Evolutionary conservation across 30 jellyfish, hydroid and myxozoan genomes (phyloP).

Genomic region (Nemopilema nomurai): DNA sequence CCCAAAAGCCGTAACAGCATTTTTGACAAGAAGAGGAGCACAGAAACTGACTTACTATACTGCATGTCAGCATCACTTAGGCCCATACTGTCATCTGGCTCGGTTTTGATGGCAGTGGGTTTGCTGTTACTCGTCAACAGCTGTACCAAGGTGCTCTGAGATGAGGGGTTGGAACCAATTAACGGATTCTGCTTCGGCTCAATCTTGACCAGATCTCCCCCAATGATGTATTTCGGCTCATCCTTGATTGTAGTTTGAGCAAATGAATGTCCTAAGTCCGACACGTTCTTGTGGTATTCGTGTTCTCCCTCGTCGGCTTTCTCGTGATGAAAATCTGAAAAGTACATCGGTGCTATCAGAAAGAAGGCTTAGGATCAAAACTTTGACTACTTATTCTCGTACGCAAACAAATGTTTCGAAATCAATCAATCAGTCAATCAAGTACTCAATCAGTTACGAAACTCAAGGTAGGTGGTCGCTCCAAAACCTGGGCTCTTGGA

Average conservation of each 20-base stretch:
- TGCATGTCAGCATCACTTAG: conserved; percentile 25
- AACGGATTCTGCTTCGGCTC: conserved; percentile 4
- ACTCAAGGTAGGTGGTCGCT: no score
- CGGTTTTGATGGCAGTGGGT: conserved; percentile 1
- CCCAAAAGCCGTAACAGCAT: not conserved
- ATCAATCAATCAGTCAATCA: no score
- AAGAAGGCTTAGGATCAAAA: no score
- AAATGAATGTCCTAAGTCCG: conserved; percentile 46
- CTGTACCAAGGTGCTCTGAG: conserved; percentile 42
- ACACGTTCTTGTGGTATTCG: conserved; percentile 42
- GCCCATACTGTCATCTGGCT: not conserved
- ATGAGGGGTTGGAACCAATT: conserved; percentile 5
- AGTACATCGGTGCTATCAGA: no score
- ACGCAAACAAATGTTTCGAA: no score
- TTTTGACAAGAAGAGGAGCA: not conserved
- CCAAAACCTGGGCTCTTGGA: no score
- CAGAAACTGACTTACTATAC: not conserved
- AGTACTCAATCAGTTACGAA: no score
- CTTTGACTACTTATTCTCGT: no score
- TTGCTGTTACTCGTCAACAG: conserved; percentile 12
- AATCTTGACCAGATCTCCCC: not conserved
- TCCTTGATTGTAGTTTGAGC: conserved; percentile 65
- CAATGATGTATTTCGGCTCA: conserved; percentile 28
- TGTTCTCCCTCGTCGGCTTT: conserved; percentile 41
- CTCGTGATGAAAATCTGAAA: conserved; percentile 20